A percentile compares a stretch with the other conserved stretches of the same genome.
Conservation (phyloP, 2,113 vertebrate species). For the Galemys pyrenaicus region DNA sequence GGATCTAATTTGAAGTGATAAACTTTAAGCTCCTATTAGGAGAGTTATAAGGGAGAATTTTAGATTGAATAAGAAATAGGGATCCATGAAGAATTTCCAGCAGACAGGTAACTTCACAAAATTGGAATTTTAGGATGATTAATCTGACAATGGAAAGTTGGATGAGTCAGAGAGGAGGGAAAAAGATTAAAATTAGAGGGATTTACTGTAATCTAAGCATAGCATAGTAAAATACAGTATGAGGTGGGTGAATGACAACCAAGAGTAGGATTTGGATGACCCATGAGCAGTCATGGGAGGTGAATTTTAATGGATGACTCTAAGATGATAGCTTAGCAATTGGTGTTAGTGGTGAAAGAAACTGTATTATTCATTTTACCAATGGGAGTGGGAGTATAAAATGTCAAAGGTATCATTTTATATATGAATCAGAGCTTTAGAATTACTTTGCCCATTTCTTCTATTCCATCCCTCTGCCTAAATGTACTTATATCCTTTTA, state of each 20-base stretch:
- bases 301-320: background rate
- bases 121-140: constrained; percentile 48
- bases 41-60: background rate
- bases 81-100: background rate
- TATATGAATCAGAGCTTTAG: background rate
- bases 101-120: constrained; percentile 29
- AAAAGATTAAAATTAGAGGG: background rate
- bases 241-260: background rate
- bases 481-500: background rate
- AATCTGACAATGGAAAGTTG: background rate
- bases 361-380: background rate
- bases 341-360: background rate
- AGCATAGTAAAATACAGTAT: background rate
- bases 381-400: background rate
- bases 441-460: background rate
- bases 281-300: background rate
- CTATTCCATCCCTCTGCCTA: background rate
- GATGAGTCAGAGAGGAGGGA: background rate
- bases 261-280: background rate
- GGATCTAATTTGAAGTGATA: background rate
- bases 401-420: constrained; percentile 12
- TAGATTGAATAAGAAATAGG: background rate
- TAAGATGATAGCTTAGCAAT: background rate
- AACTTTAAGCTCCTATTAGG: no score
- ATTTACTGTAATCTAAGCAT: background rate